Conservation (phyloP, 2,113 vertebrate genomes). For the Limanda limanda region DNA sequence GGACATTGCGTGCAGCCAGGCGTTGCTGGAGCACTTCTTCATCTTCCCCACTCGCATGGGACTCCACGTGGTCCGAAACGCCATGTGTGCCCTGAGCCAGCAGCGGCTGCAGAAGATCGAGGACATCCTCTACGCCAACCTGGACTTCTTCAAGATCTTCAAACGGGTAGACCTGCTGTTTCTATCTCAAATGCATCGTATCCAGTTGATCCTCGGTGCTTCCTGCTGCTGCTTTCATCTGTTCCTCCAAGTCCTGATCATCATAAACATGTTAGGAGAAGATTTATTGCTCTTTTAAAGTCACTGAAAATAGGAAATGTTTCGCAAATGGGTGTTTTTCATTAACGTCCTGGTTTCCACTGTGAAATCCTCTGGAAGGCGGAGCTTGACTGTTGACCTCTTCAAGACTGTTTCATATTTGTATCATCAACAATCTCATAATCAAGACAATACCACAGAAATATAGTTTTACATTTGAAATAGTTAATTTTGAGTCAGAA, state of each 20-base stretch:
- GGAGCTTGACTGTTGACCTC: background rate
- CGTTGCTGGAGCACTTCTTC: slow-evolving; percentile 89
- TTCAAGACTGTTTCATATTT: background rate
- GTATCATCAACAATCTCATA: too few species aligned
- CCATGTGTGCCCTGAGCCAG: slow-evolving; percentile 92
- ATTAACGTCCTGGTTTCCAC: background rate
- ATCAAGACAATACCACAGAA: too few species aligned
- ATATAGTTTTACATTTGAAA: too few species aligned
- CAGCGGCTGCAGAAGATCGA: slow-evolving; percentile 90
- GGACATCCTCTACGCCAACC: slow-evolving; percentile 90
- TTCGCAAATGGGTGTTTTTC: background rate
- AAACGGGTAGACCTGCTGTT: slow-evolving; percentile 77
- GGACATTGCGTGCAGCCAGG: slow-evolving; percentile 93
- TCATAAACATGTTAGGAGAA: too few species aligned
- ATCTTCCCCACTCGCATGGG: slow-evolving; percentile 89
- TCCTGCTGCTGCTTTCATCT: background rate
- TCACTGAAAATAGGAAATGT: background rate
- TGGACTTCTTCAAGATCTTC: slow-evolving; percentile 97
- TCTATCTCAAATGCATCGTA: background rate
- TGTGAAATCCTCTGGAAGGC: slow-evolving; percentile 1
- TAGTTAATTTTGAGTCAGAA: too few species aligned
- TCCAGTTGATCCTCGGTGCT: background rate
- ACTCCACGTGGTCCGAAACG: slow-evolving; percentile 82
- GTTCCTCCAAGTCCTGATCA: too few species aligned
- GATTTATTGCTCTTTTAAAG: background rate